phyloP scores from a whole-genome alignment of 2,113 vertebrate genomes.

The Physeter macrocephalus region DNA sequence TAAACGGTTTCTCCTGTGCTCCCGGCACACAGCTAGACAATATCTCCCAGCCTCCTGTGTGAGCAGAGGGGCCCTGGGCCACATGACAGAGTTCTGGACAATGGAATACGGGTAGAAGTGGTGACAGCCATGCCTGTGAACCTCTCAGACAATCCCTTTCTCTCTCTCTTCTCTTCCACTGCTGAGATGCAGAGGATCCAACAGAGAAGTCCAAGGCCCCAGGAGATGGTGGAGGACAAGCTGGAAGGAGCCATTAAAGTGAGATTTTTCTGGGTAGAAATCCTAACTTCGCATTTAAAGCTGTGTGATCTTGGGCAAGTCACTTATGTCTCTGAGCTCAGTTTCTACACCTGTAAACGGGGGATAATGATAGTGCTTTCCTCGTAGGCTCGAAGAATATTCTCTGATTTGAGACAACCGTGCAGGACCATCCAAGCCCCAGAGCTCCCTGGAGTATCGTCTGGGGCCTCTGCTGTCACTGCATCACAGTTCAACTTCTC shows the following conservation, averaged over 20 bases:
- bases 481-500: background rate
- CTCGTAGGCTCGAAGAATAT: background rate
- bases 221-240: background rate
- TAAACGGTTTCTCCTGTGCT: background rate
- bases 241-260: background rate
- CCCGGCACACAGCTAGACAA: background rate
- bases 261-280: background rate
- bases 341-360: background rate
- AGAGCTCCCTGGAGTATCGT: background rate
- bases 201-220: background rate
- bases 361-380: background rate
- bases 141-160: accelerated
- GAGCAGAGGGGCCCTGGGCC: background rate
- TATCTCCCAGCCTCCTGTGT: background rate
- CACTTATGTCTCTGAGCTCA: background rate
- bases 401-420: background rate
- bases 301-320: background rate
- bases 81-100: background rate
- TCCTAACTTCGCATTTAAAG: background rate
- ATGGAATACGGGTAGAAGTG: background rate
- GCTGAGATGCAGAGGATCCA: background rate
- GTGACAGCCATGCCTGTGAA: background rate
- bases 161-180: background rate
- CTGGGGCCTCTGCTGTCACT: background rate
- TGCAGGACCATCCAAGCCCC: background rate